These are phyloP conservation scores for Kryptolebias marmoratus DNA, from an alignment of 2,113 vertebrate genomes.

Conservation along the genomic window DNA sequence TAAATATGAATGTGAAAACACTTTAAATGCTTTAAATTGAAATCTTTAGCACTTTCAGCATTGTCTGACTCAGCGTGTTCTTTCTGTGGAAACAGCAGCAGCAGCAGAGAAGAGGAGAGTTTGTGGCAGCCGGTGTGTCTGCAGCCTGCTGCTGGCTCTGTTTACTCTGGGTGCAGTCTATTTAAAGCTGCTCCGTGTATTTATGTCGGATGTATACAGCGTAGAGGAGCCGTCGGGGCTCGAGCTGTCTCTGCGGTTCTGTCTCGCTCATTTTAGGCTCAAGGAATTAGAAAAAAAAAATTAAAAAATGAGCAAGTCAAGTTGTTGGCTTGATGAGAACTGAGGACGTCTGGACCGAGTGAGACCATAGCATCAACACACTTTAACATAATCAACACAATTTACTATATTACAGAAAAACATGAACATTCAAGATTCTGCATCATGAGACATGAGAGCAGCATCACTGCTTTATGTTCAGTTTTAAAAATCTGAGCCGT, in stretches of 20 bases:
- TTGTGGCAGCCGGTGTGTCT: conserved; percentile 24
- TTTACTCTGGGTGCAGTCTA: conserved; percentile 61
- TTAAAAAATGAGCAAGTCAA: conserved; percentile 8
- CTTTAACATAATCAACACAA: rapidly evolving
- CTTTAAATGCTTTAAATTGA: background rate
- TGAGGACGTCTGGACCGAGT: background rate
- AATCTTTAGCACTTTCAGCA: conserved; percentile 19
- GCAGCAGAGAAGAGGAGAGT: conserved; percentile 3
- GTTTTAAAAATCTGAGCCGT: no score
- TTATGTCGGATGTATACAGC: conserved; percentile 61
- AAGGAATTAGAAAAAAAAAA: conserved; percentile 15
- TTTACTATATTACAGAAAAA: background rate
- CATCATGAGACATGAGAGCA: no score
- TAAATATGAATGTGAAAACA: no score
- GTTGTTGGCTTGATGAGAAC: conserved; percentile 13
- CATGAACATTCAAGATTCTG: no score
- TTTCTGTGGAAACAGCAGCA: conserved; percentile 22
- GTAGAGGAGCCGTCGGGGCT: conserved; percentile 52
- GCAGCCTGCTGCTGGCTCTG: conserved; percentile 34
- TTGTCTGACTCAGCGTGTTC: conserved; percentile 37
- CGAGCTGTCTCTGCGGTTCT: conserved; percentile 45
- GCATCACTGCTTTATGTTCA: no score
- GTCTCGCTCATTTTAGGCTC: conserved; percentile 27
- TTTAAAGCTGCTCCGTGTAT: conserved; percentile 53
- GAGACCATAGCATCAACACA: background rate